Evolutionary conservation across 1,140 invertebrate species (phyloP), one percentile per base, ranked within the genome.

Genomic region (Akabosia matsudoensis): DNA sequence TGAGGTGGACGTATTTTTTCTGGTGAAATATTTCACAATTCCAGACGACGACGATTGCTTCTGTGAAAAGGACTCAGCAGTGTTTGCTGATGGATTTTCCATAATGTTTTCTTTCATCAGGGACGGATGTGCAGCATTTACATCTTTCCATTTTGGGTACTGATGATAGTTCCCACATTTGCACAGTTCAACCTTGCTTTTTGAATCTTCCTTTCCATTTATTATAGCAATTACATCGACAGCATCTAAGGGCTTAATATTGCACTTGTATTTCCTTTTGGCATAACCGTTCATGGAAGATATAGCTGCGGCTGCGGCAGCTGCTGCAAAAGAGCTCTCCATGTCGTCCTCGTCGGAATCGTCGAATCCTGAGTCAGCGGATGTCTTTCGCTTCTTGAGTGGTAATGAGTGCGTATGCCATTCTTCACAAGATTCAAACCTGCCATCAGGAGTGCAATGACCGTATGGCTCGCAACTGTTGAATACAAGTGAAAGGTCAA

Each of bases 161-260:
- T 67, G 61, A 33, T 76, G 75, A 56, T 76, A 76, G 28, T 73
- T 22, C 7, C 75, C 75, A 33, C 75, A 76, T 67, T 76, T 76
- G 30, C 75, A 76, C 0, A 76, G 71, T 2, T 73, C 54, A 10
- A 76, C 75, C 3, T 54, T 67, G 56, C 71, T 64, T 24, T 3
- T 3, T 1, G 52, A 67, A 26, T 76, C 75, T 51, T 76, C 75
- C 16, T 56, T 28, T 1, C 75, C 75, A 28, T 76, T 76, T 31
- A 67, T 54, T 24, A 76, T 76, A 22, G 71, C 31, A 22, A 76
- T 76, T 28, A 70, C 37, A 18, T 75, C 61, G 7, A 67, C 24
- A 28, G 61, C 61, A 30, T 75, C 28, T 13, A 72, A 26, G 13
- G 33, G 70, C 16, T 37, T 13, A 24, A 45, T 34, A 3, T 72